Conservation (phyloP, 2,797 vertebrate genomes). For the Pterois miles region DNA sequence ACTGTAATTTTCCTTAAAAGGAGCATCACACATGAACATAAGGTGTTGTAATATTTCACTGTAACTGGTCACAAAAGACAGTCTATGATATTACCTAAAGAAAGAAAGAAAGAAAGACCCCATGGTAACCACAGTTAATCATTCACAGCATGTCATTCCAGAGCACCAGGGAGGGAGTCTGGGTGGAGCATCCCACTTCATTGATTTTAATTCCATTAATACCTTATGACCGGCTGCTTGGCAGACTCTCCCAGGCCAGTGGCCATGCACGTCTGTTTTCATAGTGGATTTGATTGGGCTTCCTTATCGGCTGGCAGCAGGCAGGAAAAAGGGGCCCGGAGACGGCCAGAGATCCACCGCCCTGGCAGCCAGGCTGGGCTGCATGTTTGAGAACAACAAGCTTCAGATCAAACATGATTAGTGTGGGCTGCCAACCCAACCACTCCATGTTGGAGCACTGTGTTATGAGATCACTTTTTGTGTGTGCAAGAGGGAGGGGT, state of each 20-base stretch:
- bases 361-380: slow-evolving; percentile 31
- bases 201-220: slow-evolving; percentile 80
- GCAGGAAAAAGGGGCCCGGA: slow-evolving; percentile 60
- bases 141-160: slow-evolving; percentile 16
- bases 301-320: slow-evolving; percentile 77
- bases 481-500: slow-evolving; percentile 1
- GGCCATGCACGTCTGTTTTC: slow-evolving; percentile 58
- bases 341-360: slow-evolving; percentile 52
- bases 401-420: slow-evolving; percentile 69
- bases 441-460: slow-evolving; percentile 2
- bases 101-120: neutral
- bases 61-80: neutral
- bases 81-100: neutral
- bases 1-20: no score
- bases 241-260: slow-evolving; percentile 47
- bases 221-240: slow-evolving; percentile 53
- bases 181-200: slow-evolving; percentile 54
- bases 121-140: slow-evolving; percentile 11
- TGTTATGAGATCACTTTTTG: slow-evolving; percentile 37
- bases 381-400: slow-evolving; percentile 64
- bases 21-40: neutral
- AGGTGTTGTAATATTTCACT: neutral
- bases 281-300: slow-evolving; percentile 61
- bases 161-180: slow-evolving; percentile 5
- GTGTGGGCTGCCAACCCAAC: slow-evolving; percentile 22